These are phyloP conservation scores for Teleogryllus oceanicus DNA, from an alignment of 2,888 invertebrate species.

Conservation along the genomic window DNA sequence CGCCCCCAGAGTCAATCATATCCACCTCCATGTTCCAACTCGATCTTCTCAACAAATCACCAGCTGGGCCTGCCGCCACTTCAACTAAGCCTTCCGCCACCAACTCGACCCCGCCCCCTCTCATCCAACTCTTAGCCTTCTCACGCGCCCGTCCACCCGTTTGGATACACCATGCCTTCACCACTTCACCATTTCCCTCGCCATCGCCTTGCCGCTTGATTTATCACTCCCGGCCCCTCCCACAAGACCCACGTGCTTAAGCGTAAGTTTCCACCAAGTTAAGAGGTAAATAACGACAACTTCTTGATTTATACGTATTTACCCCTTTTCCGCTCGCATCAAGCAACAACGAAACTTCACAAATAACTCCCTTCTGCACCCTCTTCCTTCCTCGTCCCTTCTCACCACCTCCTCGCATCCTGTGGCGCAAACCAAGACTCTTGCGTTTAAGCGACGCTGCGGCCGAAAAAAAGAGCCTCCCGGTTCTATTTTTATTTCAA, in stretches of 20 bases:
- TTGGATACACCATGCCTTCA: neutral
- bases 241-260: conserved; percentile 6
- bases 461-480: neutral
- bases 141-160: neutral
- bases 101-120: no score
- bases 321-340: neutral
- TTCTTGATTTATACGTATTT: conserved; percentile 18
- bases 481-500: conserved; percentile 1
- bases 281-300: conserved; percentile 18
- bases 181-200: neutral
- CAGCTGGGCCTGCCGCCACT: no score
- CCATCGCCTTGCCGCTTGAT: neutral
- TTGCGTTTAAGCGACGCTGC: neutral
- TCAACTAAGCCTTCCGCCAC: no score
- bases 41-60: no score
- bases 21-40: no score
- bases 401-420: neutral
- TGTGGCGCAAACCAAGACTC: neutral
- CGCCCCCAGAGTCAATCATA: no score
- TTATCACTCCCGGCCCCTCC: neutral
- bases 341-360: conserved; percentile 10
- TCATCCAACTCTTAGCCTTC: neutral
- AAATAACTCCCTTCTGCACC: neutral
- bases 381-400: neutral
- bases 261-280: conserved; percentile 9